Evolutionary conservation across 2,797 vertebrate species (phyloP).

Genomic region (Poeciliopsis paucimaculata): DNA sequence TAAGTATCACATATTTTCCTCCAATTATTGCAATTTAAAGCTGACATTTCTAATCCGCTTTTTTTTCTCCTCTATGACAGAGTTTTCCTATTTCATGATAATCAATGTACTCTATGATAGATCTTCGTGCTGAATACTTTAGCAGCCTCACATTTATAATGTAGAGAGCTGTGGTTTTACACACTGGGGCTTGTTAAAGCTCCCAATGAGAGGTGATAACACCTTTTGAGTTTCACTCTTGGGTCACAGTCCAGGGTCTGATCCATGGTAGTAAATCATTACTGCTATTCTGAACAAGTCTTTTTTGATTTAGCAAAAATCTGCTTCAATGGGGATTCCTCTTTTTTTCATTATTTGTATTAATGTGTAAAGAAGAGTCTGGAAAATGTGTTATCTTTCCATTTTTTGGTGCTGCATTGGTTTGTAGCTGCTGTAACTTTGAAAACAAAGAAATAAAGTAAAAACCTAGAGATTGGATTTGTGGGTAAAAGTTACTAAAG

Average conservation of each 20-base stretch:
- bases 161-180: conserved; percentile 10
- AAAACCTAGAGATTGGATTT: not conserved
- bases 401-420: not conserved
- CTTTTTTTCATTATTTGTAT: not conserved
- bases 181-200: conserved; percentile 24
- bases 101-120: not conserved
- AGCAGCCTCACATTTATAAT: not conserved
- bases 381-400: not conserved
- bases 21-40: not conserved
- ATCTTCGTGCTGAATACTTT: not conserved
- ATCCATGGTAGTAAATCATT: conserved; percentile 70
- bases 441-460: not conserved
- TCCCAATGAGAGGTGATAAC: conserved; percentile 57
- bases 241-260: conserved; percentile 73
- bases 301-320: conserved; percentile 17
- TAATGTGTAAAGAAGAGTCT: not conserved
- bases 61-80: not conserved
- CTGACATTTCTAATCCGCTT: not conserved
- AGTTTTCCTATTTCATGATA: not conserved
- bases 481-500: not conserved
- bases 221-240: conserved; percentile 44
- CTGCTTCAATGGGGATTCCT: not conserved
- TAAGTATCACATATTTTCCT: not conserved
- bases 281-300: conserved; percentile 35
- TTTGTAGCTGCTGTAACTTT: not conserved